A percentile compares a stretch with the other conserved stretches of the same genome.
Evolutionary conservation across 2,797 vertebrate genomes (phyloP).

Genomic region (Petrocephalus schoutedeni): DNA sequence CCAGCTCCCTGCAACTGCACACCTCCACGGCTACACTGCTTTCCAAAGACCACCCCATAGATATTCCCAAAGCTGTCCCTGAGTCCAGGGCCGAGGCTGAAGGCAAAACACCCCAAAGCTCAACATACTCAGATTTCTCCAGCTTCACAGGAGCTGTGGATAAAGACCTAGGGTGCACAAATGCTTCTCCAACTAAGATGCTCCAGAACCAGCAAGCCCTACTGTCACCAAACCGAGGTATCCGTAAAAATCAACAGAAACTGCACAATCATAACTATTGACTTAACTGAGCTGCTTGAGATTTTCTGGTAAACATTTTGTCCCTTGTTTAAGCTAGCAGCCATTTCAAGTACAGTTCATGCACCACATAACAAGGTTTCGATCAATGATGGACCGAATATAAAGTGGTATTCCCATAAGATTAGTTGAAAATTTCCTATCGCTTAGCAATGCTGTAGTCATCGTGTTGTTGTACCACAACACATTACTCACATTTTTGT

Average conservation of each 20-base stretch:
- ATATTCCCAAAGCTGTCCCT: slow-evolving; percentile 26
- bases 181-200: slow-evolving; percentile 65
- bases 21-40: slow-evolving; percentile 49
- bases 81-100: slow-evolving; percentile 50
- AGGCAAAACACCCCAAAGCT: slow-evolving; percentile 60
- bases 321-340: neutral
- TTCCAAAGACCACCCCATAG: neutral
- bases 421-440: neutral
- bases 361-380: neutral
- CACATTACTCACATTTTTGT: neutral
- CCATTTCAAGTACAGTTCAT: neutral
- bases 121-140: slow-evolving; percentile 78
- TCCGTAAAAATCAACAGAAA: neutral
- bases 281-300: neutral
- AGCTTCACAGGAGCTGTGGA: slow-evolving; percentile 89
- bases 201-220: slow-evolving; percentile 72
- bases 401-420: neutral
- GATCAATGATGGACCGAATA: neutral
- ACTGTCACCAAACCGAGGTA: slow-evolving; percentile 85
- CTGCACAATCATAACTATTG: neutral
- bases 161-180: slow-evolving; percentile 84
- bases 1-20: slow-evolving; percentile 62
- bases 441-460: neutral
- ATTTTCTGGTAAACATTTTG: neutral
- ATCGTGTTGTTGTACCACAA: neutral